Evolutionary conservation across 2,888 invertebrate genomes (phyloP).

Genomic region (Noctua janthe): DNA sequence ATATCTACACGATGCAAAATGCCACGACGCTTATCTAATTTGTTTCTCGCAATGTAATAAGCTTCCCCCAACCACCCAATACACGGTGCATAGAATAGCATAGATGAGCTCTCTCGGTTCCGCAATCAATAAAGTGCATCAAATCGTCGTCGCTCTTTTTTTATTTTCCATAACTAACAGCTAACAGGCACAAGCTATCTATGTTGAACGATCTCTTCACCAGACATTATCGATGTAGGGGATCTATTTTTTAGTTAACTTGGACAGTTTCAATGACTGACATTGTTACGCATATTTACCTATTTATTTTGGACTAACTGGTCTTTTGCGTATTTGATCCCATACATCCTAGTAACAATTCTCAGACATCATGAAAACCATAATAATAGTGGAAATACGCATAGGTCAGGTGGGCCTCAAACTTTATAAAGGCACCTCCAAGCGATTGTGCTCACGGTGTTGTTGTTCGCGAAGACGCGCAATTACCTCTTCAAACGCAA

Average conservation of each 20-base stretch:
- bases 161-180: slow-evolving; percentile 64
- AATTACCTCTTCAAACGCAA: neutral
- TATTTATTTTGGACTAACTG: slow-evolving; percentile 13
- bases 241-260: slow-evolving; percentile 61
- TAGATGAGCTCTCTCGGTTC: slow-evolving; percentile 49
- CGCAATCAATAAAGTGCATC: slow-evolving; percentile 71
- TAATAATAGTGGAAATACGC: neutral
- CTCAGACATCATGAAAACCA: neutral
- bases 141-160: slow-evolving; percentile 65
- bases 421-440: neutral
- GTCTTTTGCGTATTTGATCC: neutral
- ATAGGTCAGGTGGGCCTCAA: neutral
- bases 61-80: neutral
- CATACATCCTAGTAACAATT: neutral
- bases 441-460: neutral
- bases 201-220: slow-evolving; percentile 61
- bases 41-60: slow-evolving; percentile 13
- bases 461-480: neutral
- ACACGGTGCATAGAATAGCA: slow-evolving; percentile 33
- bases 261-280: slow-evolving; percentile 23
- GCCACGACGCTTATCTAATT: neutral
- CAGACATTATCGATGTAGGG: slow-evolving; percentile 55
- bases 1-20: neutral
- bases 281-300: slow-evolving; percentile 10
- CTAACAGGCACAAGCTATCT: slow-evolving; percentile 45